These are phyloP conservation scores for Thinocorus orbignyianus DNA, from an alignment of 2,113 vertebrate genomes.

Conservation along the genomic window DNA sequence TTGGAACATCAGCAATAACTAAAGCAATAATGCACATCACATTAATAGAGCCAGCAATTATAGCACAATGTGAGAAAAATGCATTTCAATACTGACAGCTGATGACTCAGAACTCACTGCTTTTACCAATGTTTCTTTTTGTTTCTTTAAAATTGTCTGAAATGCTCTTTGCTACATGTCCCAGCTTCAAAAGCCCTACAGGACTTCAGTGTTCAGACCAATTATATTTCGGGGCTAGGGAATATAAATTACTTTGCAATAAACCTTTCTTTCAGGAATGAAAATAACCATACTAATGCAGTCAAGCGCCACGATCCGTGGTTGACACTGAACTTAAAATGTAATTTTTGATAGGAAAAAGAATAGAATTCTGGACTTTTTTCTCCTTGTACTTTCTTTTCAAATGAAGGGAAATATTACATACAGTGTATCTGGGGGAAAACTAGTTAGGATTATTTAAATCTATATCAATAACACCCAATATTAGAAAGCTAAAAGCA, in stretches of 20 bases:
- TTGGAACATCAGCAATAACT: conserved; percentile 42
- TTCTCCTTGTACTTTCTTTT: neutral
- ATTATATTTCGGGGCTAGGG: neutral
- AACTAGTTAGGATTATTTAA: neutral
- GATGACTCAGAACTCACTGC: conserved; percentile 52
- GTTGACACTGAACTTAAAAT: conserved; percentile 7
- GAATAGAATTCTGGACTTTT: neutral
- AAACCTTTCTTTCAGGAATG: conserved; percentile 27
- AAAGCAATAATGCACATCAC: conserved; percentile 25
- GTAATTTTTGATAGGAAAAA: neutral
- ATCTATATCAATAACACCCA: neutral
- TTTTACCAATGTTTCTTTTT: conserved; percentile 14
- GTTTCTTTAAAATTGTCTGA: conserved; percentile 51
- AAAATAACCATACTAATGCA: conserved; percentile 21
- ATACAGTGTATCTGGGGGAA: neutral
- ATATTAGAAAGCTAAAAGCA: neutral
- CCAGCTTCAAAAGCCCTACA: conserved; percentile 29
- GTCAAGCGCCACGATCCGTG: neutral
- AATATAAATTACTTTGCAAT: conserved; percentile 29
- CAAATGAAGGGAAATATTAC: neutral
- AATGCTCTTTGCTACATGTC: conserved; percentile 15
- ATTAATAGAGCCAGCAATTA: conserved; percentile 59
- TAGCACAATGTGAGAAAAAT: conserved; percentile 42
- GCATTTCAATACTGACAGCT: conserved; percentile 53
- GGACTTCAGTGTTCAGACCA: conserved; percentile 28